A percentile compares a stretch with the other conserved stretches of the same genome.
Conservation (phyloP, 1,140 invertebrate genomes). For the Drosophila ficusphila region DNA sequence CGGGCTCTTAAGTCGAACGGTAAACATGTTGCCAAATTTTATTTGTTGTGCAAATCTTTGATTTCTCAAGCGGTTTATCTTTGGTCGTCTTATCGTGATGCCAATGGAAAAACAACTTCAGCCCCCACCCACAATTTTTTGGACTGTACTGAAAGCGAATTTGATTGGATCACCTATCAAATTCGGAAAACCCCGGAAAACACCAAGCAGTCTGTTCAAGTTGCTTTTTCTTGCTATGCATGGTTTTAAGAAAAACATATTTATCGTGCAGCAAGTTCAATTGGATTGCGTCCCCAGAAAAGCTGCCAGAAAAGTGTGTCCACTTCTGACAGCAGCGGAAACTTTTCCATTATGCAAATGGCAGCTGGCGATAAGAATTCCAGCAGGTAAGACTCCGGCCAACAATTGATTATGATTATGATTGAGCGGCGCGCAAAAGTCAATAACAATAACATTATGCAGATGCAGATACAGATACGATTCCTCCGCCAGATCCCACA, state of each 20-base stretch:
- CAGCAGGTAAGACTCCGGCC: constrained; percentile 55
- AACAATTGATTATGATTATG: constrained; percentile 78
- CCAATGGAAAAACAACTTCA: constrained; percentile 34
- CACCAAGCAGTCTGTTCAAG: too few relatives aligned
- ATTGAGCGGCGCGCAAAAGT: constrained; percentile 74
- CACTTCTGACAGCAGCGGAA: constrained; percentile 18
- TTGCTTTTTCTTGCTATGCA: neutral
- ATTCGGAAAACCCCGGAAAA: too few relatives aligned
- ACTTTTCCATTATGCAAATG: constrained; percentile 71
- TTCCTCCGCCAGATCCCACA: constrained; percentile 25
- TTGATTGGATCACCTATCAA: too few relatives aligned
- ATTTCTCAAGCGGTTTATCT: constrained; percentile 70
- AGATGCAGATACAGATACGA: constrained; percentile 51
- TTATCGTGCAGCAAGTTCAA: constrained; percentile 16
- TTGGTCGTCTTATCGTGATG: constrained; percentile 34
- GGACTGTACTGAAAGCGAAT: too few relatives aligned
- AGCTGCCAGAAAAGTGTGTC: constrained; percentile 28
- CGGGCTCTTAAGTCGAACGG: constrained; percentile 55
- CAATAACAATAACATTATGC: constrained; percentile 79
- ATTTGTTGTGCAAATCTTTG: constrained; percentile 69
- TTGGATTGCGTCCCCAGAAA: constrained; percentile 9
- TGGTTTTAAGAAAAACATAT: neutral
- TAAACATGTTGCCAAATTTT: constrained; percentile 71
- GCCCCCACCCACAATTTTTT: neutral
- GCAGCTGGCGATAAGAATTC: constrained; percentile 49